A percentile compares a stretch with the other conserved stretches of the same genome.
These are phyloP conservation scores for Callaeas wilsoni DNA, from an alignment of 2,113 vertebrate species.

Conservation along the genomic window DNA sequence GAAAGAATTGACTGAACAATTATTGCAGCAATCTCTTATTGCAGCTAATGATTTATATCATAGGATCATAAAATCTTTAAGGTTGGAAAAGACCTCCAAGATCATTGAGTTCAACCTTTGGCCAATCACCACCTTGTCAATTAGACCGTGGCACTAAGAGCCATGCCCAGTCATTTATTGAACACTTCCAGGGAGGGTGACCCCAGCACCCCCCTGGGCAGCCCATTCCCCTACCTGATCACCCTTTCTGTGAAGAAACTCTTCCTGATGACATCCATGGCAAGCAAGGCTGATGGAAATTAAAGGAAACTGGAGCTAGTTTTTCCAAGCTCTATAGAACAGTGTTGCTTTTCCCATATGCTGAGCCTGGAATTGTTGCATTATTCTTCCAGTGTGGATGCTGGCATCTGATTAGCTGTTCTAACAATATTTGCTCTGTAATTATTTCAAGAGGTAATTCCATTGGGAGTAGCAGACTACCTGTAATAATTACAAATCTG, in stretches of 20 bases:
- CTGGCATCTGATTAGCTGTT: not conserved
- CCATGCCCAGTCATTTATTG: not conserved
- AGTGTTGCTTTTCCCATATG: not conserved
- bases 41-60: not conserved
- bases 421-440: not conserved
- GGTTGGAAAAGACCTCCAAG: not conserved
- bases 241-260: not conserved
- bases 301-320: not conserved
- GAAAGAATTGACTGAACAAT: not conserved
- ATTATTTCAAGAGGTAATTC: not conserved
- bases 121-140: not conserved
- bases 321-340: not conserved
- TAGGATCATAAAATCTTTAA: not conserved
- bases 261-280: not conserved
- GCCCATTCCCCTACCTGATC: not conserved
- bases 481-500: not conserved
- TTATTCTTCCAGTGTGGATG: not conserved
- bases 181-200: not conserved
- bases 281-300: not conserved
- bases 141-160: not conserved
- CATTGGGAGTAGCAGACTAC: not conserved
- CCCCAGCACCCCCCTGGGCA: not conserved
- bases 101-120: not conserved
- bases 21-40: not conserved
- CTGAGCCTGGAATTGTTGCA: not conserved